These are phyloP conservation scores for Brassicogethes aeneus DNA, from an alignment of 2,888 invertebrate species.

Conservation along the genomic window DNA sequence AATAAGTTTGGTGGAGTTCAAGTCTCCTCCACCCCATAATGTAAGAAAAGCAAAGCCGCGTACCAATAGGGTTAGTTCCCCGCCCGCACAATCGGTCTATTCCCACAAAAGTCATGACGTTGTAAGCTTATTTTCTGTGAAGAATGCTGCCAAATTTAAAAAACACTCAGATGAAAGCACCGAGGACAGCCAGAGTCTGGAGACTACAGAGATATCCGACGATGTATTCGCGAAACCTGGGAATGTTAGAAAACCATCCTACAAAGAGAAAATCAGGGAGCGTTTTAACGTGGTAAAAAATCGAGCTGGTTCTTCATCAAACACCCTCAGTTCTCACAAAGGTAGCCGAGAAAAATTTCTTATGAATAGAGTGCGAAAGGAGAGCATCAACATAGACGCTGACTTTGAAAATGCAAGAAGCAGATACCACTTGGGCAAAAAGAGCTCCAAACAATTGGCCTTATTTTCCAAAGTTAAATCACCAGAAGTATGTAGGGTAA, in stretches of 20 bases:
- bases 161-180: slow-evolving; percentile 6
- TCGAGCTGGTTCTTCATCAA: slow-evolving; percentile 30
- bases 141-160: slow-evolving; percentile 11
- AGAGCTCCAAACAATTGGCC: slow-evolving; percentile 8
- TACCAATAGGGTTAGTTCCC: slow-evolving; percentile 12
- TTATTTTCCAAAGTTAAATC: slow-evolving; percentile 18
- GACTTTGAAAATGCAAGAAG: slow-evolving; percentile 19
- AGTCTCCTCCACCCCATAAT: slow-evolving; percentile 12
- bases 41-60: slow-evolving; percentile 10
- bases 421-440: slow-evolving; percentile 12
- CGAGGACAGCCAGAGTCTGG: slow-evolving; percentile 12
- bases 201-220: slow-evolving; percentile 23
- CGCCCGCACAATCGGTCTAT: slow-evolving; percentile 10
- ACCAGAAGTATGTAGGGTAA: too few relatives aligned
- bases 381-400: slow-evolving; percentile 23
- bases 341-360: slow-evolving; percentile 16
- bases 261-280: slow-evolving; percentile 36
- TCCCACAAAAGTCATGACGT: slow-evolving; percentile 1
- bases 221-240: slow-evolving; percentile 20
- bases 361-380: slow-evolving; percentile 24
- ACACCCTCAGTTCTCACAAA: slow-evolving; percentile 18
- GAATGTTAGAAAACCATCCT: slow-evolving; percentile 29
- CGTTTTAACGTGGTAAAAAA: slow-evolving; percentile 35
- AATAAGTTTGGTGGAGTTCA: slow-evolving; percentile 20
- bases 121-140: slow-evolving; percentile 16